A percentile compares a stretch with the other conserved stretches of the same genome.
phyloP scores from a whole-genome alignment of 2,888 invertebrate genomes.

The Mythimna albipuncta region DNA sequence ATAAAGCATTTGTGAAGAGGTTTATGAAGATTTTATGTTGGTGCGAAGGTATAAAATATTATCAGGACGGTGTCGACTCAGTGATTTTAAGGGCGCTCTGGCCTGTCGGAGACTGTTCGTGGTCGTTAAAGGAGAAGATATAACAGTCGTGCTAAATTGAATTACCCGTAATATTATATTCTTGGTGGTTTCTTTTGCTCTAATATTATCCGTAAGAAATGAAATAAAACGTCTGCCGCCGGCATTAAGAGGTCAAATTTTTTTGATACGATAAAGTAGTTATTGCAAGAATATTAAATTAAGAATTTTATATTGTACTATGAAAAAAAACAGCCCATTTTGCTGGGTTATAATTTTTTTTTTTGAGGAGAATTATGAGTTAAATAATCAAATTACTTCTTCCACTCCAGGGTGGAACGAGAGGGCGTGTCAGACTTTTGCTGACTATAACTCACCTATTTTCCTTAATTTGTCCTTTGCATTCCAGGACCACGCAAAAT shows the following conservation, averaged over 20 bases:
- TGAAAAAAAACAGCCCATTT: no score
- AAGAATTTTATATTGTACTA: no score
- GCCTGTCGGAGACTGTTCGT: slow-evolving; percentile 26
- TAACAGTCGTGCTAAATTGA: slow-evolving; percentile 35
- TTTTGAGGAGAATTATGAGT: no score
- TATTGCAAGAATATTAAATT: no score
- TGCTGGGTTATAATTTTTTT: no score
- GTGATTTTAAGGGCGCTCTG: slow-evolving; percentile 63
- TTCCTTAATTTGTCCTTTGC: no score
- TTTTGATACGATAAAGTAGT: no score
- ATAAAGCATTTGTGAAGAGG: slow-evolving; percentile 69
- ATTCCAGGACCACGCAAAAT: no score
- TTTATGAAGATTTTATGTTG: slow-evolving; percentile 67
- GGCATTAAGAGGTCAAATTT: neutral
- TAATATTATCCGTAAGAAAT: slow-evolving; percentile 10
- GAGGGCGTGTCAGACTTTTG: no score
- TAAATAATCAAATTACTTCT: no score
- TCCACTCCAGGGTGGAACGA: no score
- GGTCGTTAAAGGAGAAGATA: slow-evolving; percentile 54
- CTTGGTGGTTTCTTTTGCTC: slow-evolving; percentile 16
- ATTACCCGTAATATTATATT: slow-evolving; percentile 46
- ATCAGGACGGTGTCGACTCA: slow-evolving; percentile 61
- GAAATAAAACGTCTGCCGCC: slow-evolving; percentile 8
- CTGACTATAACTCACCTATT: no score
- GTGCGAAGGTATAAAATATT: slow-evolving; percentile 66